phyloP scores from a whole-genome alignment of 2,888 invertebrate species.

The Callyntrura guangdongensis region DNA sequence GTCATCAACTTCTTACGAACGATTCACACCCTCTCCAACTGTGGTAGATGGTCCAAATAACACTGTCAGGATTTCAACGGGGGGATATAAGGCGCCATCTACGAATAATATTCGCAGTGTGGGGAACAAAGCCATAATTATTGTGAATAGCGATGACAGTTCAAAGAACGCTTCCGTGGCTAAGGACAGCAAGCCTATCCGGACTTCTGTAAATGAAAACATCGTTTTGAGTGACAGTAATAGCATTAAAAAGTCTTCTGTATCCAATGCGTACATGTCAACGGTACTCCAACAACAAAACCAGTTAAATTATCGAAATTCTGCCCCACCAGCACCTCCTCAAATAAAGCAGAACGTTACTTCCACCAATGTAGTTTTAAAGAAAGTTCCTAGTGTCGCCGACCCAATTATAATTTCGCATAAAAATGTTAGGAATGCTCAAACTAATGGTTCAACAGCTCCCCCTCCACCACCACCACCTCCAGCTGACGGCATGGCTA shows the following conservation, averaged over 20 bases:
- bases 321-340: slow-evolving; percentile 13
- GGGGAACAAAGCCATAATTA: slow-evolving; percentile 84
- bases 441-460: slow-evolving; percentile 49
- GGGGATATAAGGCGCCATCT: slow-evolving; percentile 52
- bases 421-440: slow-evolving; percentile 43
- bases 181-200: neutral
- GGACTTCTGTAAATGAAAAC: slow-evolving; percentile 22
- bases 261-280: slow-evolving; percentile 67
- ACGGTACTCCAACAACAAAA: slow-evolving; percentile 56
- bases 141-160: slow-evolving; percentile 79
- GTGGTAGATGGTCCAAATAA: slow-evolving; percentile 77
- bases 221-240: slow-evolving; percentile 44
- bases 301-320: slow-evolving; percentile 4
- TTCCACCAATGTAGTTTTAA: slow-evolving; percentile 17
- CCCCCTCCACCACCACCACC: slow-evolving; percentile 84
- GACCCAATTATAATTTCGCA: slow-evolving; percentile 45
- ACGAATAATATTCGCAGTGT: slow-evolving; percentile 80
- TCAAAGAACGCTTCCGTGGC: neutral
- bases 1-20: slow-evolving; percentile 78
- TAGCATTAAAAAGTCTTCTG: slow-evolving; percentile 56
- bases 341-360: slow-evolving; percentile 30
- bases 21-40: slow-evolving; percentile 78
- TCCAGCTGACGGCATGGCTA: slow-evolving; percentile 27
- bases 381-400: slow-evolving; percentile 15
- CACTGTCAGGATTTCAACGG: slow-evolving; percentile 74